Evolutionary conservation across 2,113 vertebrate genomes (phyloP), one percentile per base, ranked within the genome.

Genomic region (Larimichthys polyactis): DNA sequence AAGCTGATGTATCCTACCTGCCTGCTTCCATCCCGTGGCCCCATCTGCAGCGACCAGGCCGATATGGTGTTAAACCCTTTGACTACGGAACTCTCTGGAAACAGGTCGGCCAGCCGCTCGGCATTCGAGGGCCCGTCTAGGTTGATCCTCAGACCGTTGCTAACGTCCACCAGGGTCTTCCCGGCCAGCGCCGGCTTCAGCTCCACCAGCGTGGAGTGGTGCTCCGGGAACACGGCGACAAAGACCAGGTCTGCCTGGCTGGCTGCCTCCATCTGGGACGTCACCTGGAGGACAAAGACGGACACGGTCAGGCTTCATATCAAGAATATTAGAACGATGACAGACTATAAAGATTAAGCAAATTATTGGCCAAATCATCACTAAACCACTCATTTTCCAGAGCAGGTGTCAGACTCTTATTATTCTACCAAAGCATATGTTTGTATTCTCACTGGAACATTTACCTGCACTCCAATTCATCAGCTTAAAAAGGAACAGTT

Each of bases 41-140:
- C 98, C 0, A 90, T 86, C 93, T 98, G 98, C 49, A 99, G 91
- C 0, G 95, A 94, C 98, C 98, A 99, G 0, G 98, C 97, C 1
- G 98, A 99, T 82, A 98, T 79, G 75, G 97, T 96, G 0, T 99
- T 99, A 82, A 99, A 98, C 11, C 95, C 98, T 88, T 99, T 99
- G 66, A 99, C 98, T 27, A 99, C 95, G 0, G 60, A 81, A 72
- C 96, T 97, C 78, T 96, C 94, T 1, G 98, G 98, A 84, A 99
- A 99, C 78, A 97, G 82, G 16, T 96, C 95, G 0, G 97, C 97
- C 88, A 99, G 94, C 90, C 94, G 95, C 68, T 98, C 96, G 0
- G 97, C 98, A 0, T 98, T 97, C 36, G 98, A 99, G 4, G 95
- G 92, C 0, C 78, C 92, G 7, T 88, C 78, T 1, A 15, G 91